These are phyloP conservation scores for Enhydra lutris DNA, from an alignment of 2,113 vertebrate species.

Conservation along the genomic window DNA sequence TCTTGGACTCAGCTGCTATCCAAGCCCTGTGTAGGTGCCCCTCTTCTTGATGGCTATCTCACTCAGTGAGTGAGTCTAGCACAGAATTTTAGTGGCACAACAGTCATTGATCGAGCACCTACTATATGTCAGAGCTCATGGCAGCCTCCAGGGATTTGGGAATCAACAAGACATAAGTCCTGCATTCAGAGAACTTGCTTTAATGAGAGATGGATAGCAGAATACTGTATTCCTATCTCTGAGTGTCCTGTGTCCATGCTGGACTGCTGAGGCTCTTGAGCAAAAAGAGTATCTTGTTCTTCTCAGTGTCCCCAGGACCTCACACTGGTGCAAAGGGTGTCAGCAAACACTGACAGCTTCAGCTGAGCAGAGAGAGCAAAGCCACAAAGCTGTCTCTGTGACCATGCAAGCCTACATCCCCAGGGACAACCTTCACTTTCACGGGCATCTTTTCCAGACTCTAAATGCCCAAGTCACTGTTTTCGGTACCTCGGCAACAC, in stretches of 20 bases:
- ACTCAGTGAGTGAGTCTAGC: neutral
- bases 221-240: neutral
- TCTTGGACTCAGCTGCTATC: neutral
- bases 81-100: neutral
- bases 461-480: neutral
- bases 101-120: neutral
- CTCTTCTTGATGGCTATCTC: fast-evolving
- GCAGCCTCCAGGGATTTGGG: neutral
- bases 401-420: neutral
- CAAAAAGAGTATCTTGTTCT: neutral
- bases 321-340: neutral
- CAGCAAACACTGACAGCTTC: neutral
- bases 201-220: neutral
- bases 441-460: neutral
- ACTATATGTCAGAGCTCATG: neutral
- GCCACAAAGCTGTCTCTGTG: neutral
- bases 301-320: neutral
- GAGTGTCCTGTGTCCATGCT: neutral
- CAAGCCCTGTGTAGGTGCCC: neutral
- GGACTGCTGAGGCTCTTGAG: neutral
- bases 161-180: neutral
- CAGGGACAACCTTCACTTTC: neutral
- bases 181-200: neutral
- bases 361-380: neutral
- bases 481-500: neutral